Evolutionary conservation across 2,797 vertebrate genomes (phyloP).

Genomic region (Margarornis squamiger): DNA sequence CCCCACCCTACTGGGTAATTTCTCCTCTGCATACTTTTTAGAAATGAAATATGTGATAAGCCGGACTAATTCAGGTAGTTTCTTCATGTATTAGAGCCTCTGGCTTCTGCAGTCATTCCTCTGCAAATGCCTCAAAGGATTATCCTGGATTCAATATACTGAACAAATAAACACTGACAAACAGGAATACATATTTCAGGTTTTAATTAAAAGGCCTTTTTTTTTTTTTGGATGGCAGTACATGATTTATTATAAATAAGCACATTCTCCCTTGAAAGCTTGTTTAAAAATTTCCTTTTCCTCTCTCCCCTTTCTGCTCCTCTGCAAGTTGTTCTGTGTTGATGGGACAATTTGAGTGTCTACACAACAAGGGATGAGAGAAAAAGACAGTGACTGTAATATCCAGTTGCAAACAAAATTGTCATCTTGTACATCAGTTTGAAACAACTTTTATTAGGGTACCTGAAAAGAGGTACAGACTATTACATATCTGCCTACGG

Average conservation of each 20-base stretch:
- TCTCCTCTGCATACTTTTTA: neutral
- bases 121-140: slow-evolving; percentile 63
- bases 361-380: neutral
- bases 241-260: neutral
- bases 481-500: neutral
- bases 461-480: neutral
- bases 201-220: slow-evolving; percentile 56
- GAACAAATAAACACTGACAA: slow-evolving; percentile 31
- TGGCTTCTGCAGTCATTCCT: slow-evolving; percentile 49
- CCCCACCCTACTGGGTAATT: neutral
- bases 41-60: slow-evolving; percentile 49
- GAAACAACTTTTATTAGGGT: neutral
- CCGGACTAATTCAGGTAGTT: neutral
- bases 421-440: neutral
- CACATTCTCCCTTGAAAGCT: neutral
- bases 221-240: neutral
- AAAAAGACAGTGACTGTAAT: neutral
- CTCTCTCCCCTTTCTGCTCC: neutral
- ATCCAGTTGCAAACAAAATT: neutral
- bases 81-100: neutral
- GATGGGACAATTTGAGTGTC: neutral
- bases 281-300: neutral
- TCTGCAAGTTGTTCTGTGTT: neutral
- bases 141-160: slow-evolving; percentile 52
- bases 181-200: neutral